A percentile compares a stretch with the other conserved stretches of the same genome.
Evolutionary conservation across 2,113 vertebrate species (phyloP).

Genomic region (Rhadina sibilatrix): DNA sequence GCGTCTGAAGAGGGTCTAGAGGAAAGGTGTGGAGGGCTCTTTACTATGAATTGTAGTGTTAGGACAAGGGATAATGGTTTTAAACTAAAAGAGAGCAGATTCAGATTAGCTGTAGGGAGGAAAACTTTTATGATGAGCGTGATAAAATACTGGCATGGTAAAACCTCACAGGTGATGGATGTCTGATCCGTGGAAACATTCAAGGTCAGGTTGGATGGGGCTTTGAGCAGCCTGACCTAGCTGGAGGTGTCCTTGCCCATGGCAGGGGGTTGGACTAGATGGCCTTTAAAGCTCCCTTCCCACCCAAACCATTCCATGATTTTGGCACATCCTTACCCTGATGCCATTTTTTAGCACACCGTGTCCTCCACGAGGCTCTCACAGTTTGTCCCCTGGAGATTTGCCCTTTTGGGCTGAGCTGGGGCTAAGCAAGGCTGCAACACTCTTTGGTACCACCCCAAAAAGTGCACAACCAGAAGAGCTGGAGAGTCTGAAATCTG

Average conservation of each 20-base stretch:
- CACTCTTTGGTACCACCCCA: background rate
- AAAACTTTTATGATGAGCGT: background rate
- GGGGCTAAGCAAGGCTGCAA: background rate
- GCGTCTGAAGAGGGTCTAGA: background rate
- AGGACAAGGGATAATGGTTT: background rate
- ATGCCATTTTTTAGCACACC: background rate
- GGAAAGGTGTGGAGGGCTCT: background rate
- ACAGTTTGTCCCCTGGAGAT: background rate
- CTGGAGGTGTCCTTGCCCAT: background rate
- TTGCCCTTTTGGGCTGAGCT: background rate
- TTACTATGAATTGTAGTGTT: background rate
- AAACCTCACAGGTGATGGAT: background rate
- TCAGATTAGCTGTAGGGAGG: background rate
- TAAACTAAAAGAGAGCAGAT: background rate
- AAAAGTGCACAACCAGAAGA: background rate
- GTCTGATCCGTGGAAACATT: background rate
- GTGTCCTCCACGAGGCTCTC: accelerated
- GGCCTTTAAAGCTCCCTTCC: background rate
- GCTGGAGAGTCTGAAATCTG: background rate
- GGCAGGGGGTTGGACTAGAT: background rate
- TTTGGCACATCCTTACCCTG: background rate
- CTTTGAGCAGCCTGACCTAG: background rate
- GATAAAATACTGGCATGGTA: background rate
- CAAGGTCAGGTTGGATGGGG: background rate
- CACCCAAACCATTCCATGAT: background rate